Evolutionary conservation across 2,888 invertebrate genomes (phyloP).

Genomic region (Ophraella communa): DNA sequence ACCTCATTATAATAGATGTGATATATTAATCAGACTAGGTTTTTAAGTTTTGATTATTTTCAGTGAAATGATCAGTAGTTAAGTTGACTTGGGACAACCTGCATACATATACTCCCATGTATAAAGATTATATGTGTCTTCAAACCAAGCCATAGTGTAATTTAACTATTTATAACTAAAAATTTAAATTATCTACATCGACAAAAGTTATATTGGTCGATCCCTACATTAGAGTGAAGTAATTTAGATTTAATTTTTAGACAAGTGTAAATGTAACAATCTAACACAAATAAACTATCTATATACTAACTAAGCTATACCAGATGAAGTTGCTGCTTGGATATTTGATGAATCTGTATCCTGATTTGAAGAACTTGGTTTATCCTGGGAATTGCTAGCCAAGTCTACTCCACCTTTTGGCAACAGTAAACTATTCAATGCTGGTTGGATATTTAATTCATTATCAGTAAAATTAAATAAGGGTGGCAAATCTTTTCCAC

Average conservation of each 20-base stretch:
- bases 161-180: constrained; percentile 4
- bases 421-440: constrained; percentile 86
- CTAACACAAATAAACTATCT: constrained; percentile 10
- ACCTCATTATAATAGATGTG: too few species aligned
- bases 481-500: constrained; percentile 91
- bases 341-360: constrained; percentile 44
- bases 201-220: constrained; percentile 2
- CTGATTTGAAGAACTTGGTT: constrained; percentile 28
- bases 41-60: neutral
- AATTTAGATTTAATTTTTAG: constrained; percentile 2
- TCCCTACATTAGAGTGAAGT: constrained; percentile 10
- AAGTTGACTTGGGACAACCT: neutral
- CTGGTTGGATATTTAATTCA: constrained; percentile 90
- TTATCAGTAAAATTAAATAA: constrained; percentile 97
- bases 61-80: neutral
- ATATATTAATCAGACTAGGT: too few species aligned
- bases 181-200: neutral
- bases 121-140: constrained; percentile 5
- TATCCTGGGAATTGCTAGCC: constrained; percentile 50
- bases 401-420: constrained; percentile 67
- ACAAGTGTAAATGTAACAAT: constrained; percentile 10
- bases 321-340: constrained; percentile 48
- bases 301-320: constrained; percentile 53
- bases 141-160: constrained; percentile 10
- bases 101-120: neutral